Conservation (phyloP, 2,797 vertebrate genomes). For the Sebastes vulpes region DNA sequence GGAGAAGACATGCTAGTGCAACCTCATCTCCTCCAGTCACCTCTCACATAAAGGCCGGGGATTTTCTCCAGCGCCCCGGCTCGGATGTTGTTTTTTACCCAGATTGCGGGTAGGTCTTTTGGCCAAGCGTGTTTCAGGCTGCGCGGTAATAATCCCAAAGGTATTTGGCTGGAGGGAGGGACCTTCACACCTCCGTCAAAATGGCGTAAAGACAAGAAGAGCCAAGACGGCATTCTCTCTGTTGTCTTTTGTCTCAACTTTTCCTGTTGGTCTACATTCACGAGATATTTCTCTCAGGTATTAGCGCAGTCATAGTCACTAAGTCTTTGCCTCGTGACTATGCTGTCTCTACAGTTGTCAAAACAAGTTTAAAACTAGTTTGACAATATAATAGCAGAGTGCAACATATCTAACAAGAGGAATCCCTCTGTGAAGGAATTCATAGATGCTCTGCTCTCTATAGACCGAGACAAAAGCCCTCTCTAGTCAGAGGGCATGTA, state of each 20-base stretch:
- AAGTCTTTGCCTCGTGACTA: not conserved
- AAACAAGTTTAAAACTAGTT: slow-evolving; percentile 40
- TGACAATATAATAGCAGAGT: not conserved
- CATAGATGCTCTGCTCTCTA: not conserved
- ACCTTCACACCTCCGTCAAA: slow-evolving; percentile 69
- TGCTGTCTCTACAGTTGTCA: not conserved
- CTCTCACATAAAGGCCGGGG: slow-evolving; percentile 81
- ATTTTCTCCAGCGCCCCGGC: slow-evolving; percentile 71
- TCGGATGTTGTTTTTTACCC: slow-evolving; percentile 77
- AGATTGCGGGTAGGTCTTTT: slow-evolving; percentile 65
- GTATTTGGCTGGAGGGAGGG: slow-evolving; percentile 80
- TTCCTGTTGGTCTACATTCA: slow-evolving; percentile 81
- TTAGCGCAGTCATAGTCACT: no score
- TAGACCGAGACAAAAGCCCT: not conserved
- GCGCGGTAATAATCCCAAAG: slow-evolving; percentile 78
- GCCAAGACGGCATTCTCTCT: slow-evolving; percentile 32
- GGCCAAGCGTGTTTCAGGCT: slow-evolving; percentile 70
- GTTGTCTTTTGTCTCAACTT: slow-evolving; percentile 17
- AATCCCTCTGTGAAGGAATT: slow-evolving; percentile 7
- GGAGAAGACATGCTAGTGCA: slow-evolving; percentile 82
- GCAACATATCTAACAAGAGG: not conserved
- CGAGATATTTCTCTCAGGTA: slow-evolving; percentile 49
- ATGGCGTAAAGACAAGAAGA: slow-evolving; percentile 24
- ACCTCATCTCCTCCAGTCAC: slow-evolving; percentile 78
- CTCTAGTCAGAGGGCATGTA: slow-evolving; percentile 14